phyloP scores from a whole-genome alignment of 2,113 vertebrate species.

The Promerops cafer region DNA sequence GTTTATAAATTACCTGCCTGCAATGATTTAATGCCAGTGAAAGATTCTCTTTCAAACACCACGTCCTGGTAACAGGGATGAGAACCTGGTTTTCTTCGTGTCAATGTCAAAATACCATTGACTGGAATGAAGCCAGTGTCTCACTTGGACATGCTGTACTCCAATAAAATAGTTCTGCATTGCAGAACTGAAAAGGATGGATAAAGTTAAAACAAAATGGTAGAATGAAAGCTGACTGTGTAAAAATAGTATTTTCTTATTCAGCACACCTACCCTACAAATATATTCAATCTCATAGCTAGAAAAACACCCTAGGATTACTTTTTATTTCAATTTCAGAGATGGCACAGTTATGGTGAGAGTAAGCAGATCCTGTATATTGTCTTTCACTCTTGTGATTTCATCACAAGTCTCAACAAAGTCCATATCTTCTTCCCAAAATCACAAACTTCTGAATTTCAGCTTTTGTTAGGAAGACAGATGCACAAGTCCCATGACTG shows the following conservation, averaged over 20 bases:
- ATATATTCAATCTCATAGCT: neutral
- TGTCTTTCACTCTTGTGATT: neutral
- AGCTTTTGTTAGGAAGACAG: neutral
- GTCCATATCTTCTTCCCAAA: neutral
- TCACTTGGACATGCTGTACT: neutral
- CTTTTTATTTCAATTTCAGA: neutral
- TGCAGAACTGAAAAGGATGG: constrained; percentile 22
- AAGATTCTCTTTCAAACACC: neutral
- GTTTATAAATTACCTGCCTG: neutral
- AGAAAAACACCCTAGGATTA: neutral
- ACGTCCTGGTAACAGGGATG: neutral
- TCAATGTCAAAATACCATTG: neutral
- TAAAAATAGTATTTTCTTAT: constrained; percentile 8
- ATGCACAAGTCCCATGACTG: neutral
- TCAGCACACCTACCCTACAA: neutral
- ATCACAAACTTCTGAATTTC: neutral
- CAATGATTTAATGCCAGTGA: neutral
- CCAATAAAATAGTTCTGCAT: constrained; percentile 3
- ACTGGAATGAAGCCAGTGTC: constrained; percentile 3
- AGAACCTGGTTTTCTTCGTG: neutral
- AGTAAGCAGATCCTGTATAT: neutral
- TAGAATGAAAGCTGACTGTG: neutral
- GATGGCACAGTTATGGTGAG: neutral
- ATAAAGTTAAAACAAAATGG: neutral
- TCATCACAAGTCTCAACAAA: neutral